Evolutionary conservation across 35 echinoderm and acorn worm genomes (phyloP), one percentile per base, ranked within the genome.

Genomic region (Apostichopus parvimensis): DNA sequence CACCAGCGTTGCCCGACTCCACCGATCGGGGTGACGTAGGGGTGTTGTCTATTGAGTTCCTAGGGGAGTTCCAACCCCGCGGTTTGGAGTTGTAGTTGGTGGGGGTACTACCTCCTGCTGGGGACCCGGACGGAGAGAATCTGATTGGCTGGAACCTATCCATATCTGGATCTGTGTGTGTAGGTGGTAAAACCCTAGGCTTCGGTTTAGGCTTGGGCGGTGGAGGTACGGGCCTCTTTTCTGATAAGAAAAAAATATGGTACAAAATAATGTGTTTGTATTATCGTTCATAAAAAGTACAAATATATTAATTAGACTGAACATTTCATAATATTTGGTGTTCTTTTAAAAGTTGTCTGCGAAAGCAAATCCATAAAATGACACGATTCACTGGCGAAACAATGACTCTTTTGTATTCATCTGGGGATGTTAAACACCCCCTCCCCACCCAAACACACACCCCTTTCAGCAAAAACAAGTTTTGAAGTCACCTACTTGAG

Each of bases 11-110:
- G 17, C 86, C 86, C 22, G 86, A 88, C 60, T 88, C 86, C 61
- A 88, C 86, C 6, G 86, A 88, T 23, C 86, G 86, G 11, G 86
- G 86, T 26, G 86, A 88, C 2, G 86, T 88, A 54, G 86, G 86
- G 25, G 86, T 88, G 45, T 88, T 28, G 24, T 88, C 86, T 54
- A 88, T 28, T 8, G 86, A 88, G 22, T 88, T 72, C 62, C 61
- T 52, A 11, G 86, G 86, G 12, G 62, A 88, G 8, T 58, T 22
- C 61, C 61, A 88, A 18, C 86, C 85, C 85, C n/a, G 18, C 14
- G 85, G 85, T 66, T 87, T 87, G 25, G 85, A 23, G 64, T 87
- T 87, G 58, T 61, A 87, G 58, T 87, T 87, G 25, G 54, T 87
- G 22, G 24, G 53, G 85, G 85, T 58, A 26, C n/a, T 64, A 13